Evolutionary conservation across 1,140 invertebrate species (phyloP), one percentile per base, ranked within the genome.

Genomic region (Lepidurus apus): DNA sequence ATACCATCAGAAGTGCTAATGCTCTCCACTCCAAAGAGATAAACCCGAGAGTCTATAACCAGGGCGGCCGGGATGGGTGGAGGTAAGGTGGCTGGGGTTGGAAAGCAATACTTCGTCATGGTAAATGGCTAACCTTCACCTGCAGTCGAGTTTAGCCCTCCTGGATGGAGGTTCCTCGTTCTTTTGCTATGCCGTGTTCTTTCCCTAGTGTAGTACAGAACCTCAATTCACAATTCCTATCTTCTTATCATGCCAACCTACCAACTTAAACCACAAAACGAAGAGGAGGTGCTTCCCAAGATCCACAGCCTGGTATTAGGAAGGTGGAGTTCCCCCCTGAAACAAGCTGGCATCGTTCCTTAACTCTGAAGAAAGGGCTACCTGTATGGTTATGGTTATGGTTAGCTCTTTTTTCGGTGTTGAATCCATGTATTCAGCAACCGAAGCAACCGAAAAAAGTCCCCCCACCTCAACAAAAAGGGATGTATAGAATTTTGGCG

Each of bases 301-400:
- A 7, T 65, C 53, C 53, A 65, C 53, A 65, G 53, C 53, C 53
- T 65, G 53, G 21, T 65, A 65, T 65, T 65, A 65, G 53, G 21
- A 47, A 65, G 53, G 53, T 65, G 17, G 53, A 65, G n/a, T 65
- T 7, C 53, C 53, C 21, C 8, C 8, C 13, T 17, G n/a, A 21
- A 17, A 65, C 21, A 65, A 65, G 53, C 6, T n/a, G 21, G 21
- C 7, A 17, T 21, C 21, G 13, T 17, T 7, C 17, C 8, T 21
- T 21, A 17, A 65, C 53, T 34, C 34, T 4, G 53, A 17, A 13
- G 53, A n/a, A 65, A 65, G 6, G 53, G n/a, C 53, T 65, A 65
- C 53, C 53, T 65, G 53, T 65, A 65, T 65, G 21, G 53, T 65
- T 65, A 65, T 17, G 34, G 34, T 34, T 34, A 65, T 65, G 53